These are phyloP conservation scores for Anas capensis DNA, from an alignment of 2,797 vertebrate species.

Conservation along the genomic window DNA sequence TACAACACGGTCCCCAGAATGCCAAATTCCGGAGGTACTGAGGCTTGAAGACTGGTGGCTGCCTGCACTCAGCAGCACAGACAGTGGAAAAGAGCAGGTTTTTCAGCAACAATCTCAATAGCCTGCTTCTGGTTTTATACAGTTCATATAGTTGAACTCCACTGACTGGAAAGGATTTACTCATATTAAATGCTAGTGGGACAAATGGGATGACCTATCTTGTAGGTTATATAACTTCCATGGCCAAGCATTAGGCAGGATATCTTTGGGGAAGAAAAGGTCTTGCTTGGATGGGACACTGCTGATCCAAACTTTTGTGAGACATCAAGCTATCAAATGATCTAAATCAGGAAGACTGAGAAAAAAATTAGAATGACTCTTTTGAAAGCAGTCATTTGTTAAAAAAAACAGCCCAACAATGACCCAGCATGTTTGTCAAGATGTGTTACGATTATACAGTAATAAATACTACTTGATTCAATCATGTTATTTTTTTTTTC, in stretches of 20 bases:
- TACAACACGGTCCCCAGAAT: neutral
- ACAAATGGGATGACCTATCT: neutral
- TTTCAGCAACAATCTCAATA: neutral
- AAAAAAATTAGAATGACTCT: constrained; percentile 14
- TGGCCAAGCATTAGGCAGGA: neutral
- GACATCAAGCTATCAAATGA: neutral
- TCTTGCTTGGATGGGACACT: neutral
- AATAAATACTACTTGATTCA: constrained; percentile 60
- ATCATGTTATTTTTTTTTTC: constrained; percentile 4
- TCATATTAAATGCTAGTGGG: accelerated
- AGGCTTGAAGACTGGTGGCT: neutral
- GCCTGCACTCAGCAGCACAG: neutral
- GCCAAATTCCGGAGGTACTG: neutral
- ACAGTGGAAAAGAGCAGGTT: neutral
- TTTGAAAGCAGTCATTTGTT: neutral
- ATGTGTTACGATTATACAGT: constrained; percentile 26
- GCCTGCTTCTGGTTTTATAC: neutral
- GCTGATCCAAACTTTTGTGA: neutral
- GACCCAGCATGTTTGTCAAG: constrained; percentile 24
- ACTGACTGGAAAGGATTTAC: neutral
- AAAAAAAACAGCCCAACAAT: neutral
- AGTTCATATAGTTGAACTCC: neutral
- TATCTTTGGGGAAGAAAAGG: neutral
- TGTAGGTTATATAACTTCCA: neutral
- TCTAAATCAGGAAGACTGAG: neutral